Percentiles rank a stretch among this genome's conserved stretches.
phyloP scores from a whole-genome alignment of 2,113 vertebrate genomes.

The Spilogale gracilis region DNA sequence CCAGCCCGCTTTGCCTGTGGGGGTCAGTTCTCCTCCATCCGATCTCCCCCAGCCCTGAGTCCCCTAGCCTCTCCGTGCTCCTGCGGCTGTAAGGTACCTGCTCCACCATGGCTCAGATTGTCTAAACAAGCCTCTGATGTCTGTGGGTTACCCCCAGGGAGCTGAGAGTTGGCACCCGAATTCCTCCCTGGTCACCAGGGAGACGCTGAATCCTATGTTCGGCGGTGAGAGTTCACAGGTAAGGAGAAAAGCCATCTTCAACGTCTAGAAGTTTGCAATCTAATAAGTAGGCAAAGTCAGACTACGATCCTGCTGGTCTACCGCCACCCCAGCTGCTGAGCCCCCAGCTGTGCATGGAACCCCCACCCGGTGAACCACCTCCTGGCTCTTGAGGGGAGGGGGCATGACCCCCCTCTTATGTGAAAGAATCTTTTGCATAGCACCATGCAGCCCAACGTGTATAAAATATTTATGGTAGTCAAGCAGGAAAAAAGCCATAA shows the following conservation, averaged over 20 bases:
- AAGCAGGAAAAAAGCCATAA: background rate
- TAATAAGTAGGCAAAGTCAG: background rate
- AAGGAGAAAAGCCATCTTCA: background rate
- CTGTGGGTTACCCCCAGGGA: background rate
- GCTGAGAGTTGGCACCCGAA: background rate
- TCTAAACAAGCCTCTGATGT: fast-evolving
- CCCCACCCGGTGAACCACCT: fast-evolving
- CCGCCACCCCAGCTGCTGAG: background rate
- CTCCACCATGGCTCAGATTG: background rate
- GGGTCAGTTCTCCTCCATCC: too few species aligned
- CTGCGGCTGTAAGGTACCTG: too few species aligned
- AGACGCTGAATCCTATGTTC: background rate
- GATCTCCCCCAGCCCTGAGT: too few species aligned
- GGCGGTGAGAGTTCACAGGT: background rate
- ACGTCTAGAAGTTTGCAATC: background rate
- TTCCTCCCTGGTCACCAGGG: background rate
- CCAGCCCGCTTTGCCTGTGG: too few species aligned
- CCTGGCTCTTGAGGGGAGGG: background rate
- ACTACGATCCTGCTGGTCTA: background rate
- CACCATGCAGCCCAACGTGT: background rate
- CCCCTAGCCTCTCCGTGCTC: too few species aligned
- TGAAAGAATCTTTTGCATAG: background rate
- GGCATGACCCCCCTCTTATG: fast-evolving
- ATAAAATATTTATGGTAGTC: background rate
- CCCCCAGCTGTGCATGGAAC: background rate